phyloP scores from a whole-genome alignment of 2,113 vertebrate species.

The Excalfactoria chinensis region DNA sequence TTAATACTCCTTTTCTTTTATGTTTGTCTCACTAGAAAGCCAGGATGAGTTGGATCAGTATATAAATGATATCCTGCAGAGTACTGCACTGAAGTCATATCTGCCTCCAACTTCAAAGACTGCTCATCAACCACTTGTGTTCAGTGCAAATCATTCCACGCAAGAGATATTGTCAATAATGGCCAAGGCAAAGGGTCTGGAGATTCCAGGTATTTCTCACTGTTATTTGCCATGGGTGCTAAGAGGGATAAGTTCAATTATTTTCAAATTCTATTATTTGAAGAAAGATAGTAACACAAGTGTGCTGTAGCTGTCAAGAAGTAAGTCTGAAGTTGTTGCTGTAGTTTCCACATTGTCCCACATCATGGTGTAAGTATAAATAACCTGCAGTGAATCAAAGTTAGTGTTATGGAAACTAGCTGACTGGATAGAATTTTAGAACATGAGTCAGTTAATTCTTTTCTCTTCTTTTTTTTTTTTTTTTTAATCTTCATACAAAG shows the following conservation, averaged over 20 bases:
- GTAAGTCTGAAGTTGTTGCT: background rate
- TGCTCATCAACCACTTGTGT: conserved; percentile 82
- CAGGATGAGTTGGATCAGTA: conserved; percentile 91
- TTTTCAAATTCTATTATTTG: background rate
- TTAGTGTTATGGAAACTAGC: background rate
- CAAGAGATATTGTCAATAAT: conserved; percentile 93
- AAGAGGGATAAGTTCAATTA: background rate
- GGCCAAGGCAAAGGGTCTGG: conserved; percentile 91
- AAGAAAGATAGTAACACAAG: background rate
- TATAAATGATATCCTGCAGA: conserved; percentile 89
- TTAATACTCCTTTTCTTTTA: conserved; percentile 2
- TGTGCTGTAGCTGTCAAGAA: background rate
- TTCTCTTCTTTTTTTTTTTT: background rate
- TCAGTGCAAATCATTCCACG: conserved; percentile 93
- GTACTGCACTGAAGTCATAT: conserved; percentile 83
- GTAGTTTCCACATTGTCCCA: background rate
- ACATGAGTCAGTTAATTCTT: background rate
- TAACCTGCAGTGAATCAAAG: background rate
- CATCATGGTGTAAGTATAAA: background rate
- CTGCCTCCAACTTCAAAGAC: conserved; percentile 87
- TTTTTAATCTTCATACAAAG: background rate
- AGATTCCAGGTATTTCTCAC: conserved; percentile 86
- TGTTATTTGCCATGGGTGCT: background rate
- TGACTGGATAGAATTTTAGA: background rate
- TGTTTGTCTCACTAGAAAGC: conserved; percentile 61